Evolutionary conservation across 2,797 vertebrate genomes (phyloP).

Genomic region (Nannoperca obscura): DNA sequence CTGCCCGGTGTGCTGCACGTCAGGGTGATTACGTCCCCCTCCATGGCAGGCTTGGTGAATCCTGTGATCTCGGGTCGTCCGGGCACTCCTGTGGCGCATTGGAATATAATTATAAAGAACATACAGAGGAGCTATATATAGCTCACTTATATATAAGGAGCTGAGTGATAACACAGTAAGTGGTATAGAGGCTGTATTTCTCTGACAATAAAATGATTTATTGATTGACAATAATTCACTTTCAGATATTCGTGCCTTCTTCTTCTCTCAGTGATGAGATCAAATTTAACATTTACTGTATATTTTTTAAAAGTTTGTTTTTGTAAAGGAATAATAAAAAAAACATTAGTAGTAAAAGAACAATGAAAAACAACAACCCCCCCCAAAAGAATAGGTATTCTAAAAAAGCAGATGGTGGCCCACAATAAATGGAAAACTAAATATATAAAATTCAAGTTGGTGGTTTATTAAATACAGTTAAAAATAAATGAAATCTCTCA

Average conservation of each 20-base stretch:
- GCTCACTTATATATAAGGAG: neutral
- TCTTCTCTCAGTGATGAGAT: neutral
- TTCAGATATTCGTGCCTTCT: constrained; percentile 1
- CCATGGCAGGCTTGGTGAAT: constrained; percentile 94
- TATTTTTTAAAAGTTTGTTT: neutral
- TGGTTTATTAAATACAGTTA: neutral
- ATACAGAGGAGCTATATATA: neutral
- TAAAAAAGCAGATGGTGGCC: neutral
- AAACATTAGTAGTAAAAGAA: neutral
- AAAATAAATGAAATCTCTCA: neutral
- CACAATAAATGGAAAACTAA: neutral
- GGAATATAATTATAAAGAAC: constrained; percentile 23
- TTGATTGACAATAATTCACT: constrained; percentile 8
- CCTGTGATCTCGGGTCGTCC: constrained; percentile 95
- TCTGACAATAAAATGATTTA: neutral
- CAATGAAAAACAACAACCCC: neutral
- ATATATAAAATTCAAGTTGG: neutral
- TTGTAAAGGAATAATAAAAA: neutral
- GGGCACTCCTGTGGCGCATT: constrained; percentile 89
- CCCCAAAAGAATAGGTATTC: neutral
- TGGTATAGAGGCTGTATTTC: neutral
- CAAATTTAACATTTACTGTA: neutral
- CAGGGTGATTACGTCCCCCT: constrained; percentile 94
- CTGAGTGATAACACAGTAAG: neutral
- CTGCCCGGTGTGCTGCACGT: constrained; percentile 95